These are phyloP conservation scores for Carpatolechia fugitivella DNA, from an alignment of 2,888 invertebrate species.

Conservation along the genomic window DNA sequence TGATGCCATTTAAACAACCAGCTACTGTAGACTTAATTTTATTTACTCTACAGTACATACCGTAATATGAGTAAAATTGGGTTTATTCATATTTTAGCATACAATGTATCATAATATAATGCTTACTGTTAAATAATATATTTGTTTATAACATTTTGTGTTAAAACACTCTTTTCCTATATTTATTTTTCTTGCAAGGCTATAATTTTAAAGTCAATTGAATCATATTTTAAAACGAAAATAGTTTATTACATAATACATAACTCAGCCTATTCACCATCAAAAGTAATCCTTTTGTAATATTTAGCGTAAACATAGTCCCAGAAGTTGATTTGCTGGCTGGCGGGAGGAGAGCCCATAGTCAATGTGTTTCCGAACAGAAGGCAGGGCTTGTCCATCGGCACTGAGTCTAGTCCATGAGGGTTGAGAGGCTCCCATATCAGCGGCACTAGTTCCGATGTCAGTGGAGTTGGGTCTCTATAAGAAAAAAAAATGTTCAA, in stretches of 20 bases:
- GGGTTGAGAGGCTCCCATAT: constrained; percentile 54
- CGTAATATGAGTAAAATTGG: too few species aligned
- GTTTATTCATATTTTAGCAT: too few species aligned
- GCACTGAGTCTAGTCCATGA: constrained; percentile 21
- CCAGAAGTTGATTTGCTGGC: constrained; percentile 52
- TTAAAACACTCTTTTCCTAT: too few species aligned
- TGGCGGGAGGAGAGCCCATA: constrained; percentile 32
- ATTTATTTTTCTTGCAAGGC: too few species aligned
- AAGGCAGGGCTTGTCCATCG: constrained; percentile 38
- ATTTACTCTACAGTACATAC: too few species aligned
- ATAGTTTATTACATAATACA: too few species aligned
- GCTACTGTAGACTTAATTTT: too few species aligned
- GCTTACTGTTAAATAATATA: too few species aligned
- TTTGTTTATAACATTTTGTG: too few species aligned
- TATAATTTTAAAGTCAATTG: too few species aligned
- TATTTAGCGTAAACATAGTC: constrained; percentile 57
- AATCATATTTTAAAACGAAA: too few species aligned
- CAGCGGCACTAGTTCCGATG: constrained; percentile 46
- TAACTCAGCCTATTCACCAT: constrained; percentile 12
- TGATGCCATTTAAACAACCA: neutral
- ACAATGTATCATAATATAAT: too few species aligned
- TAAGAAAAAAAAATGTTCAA: constrained; percentile 16
- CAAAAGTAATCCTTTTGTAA: constrained; percentile 37
- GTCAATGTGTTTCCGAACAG: constrained; percentile 33
- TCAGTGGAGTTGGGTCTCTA: constrained; percentile 68